phyloP scores from a whole-genome alignment of 2,113 vertebrate species.

The Parus major region DNA sequence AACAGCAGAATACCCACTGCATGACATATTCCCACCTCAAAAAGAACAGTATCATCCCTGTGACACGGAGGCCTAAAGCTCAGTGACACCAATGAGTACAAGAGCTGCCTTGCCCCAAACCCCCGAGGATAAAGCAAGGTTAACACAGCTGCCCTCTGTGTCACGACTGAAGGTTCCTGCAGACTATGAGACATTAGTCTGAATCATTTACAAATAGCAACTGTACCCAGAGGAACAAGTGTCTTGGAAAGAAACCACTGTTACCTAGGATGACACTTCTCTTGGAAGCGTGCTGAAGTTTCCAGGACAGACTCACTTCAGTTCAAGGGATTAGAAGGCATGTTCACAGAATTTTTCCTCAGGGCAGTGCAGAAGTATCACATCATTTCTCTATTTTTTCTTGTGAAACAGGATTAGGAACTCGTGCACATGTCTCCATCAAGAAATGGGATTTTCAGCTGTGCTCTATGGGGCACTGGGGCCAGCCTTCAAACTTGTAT shows the following conservation, averaged over 20 bases:
- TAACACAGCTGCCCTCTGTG: background rate
- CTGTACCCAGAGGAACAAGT: background rate
- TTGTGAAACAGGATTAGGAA: background rate
- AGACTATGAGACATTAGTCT: background rate
- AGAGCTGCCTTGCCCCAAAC: background rate
- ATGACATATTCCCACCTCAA: background rate
- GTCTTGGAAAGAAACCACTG: slow-evolving; percentile 17
- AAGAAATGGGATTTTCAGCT: background rate
- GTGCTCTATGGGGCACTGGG: background rate
- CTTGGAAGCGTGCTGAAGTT: background rate
- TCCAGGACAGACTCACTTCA: background rate
- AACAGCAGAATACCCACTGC: background rate
- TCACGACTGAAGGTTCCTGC: background rate
- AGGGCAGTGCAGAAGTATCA: background rate
- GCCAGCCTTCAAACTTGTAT: background rate
- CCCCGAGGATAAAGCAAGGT: background rate
- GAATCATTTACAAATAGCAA: slow-evolving; percentile 15
- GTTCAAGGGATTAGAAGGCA: background rate
- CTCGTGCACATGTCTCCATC: background rate
- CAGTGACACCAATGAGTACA: background rate
- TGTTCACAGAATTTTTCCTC: background rate
- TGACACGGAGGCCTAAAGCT: background rate
- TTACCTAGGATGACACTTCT: slow-evolving; percentile 15
- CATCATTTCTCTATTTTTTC: background rate
- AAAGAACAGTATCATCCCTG: background rate